phyloP scores from a whole-genome alignment of 1,140 invertebrate genomes.

The Neoseiulus cucumeris region DNA sequence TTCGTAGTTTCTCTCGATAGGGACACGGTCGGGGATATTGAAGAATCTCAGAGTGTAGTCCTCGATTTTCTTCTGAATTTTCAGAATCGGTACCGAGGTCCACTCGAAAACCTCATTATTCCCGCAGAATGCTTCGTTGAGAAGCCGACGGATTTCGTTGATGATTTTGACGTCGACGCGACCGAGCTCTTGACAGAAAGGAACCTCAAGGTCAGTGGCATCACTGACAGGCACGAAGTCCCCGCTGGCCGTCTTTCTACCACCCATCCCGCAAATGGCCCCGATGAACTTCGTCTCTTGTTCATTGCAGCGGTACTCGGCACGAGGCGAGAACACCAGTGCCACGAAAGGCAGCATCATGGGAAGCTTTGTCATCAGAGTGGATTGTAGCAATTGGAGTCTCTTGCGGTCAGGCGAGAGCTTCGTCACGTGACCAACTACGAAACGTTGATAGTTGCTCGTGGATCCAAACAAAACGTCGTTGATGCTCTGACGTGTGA shows the following conservation, averaged over 20 bases:
- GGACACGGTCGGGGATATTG: not conserved
- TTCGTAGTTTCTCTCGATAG: no score
- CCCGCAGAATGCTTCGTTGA: conserved; percentile 4
- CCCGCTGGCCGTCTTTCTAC: not conserved
- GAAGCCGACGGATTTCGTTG: not conserved
- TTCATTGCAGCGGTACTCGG: conserved; percentile 2
- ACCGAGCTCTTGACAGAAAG: not conserved
- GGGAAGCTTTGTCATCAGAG: not conserved
- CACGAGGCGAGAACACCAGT: not conserved
- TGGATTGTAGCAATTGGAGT: not conserved
- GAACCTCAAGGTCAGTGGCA: not conserved
- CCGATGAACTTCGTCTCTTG: not conserved
- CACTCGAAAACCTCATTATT: conserved; percentile 1
- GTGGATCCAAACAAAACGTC: not conserved
- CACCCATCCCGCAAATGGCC: not conserved
- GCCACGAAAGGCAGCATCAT: conserved; percentile 7
- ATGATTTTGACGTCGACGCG: not conserved
- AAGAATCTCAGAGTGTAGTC: not conserved
- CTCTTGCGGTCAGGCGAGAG: not conserved
- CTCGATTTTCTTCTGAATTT: not conserved
- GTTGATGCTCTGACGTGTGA: not conserved
- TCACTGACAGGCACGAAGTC: not conserved
- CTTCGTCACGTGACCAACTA: not conserved
- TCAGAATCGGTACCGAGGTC: not conserved
- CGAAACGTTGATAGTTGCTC: not conserved